Evolutionary conservation across 2,888 invertebrate species (phyloP), one percentile per base, ranked within the genome.

Genomic region (Cerceris ruficornis): DNA sequence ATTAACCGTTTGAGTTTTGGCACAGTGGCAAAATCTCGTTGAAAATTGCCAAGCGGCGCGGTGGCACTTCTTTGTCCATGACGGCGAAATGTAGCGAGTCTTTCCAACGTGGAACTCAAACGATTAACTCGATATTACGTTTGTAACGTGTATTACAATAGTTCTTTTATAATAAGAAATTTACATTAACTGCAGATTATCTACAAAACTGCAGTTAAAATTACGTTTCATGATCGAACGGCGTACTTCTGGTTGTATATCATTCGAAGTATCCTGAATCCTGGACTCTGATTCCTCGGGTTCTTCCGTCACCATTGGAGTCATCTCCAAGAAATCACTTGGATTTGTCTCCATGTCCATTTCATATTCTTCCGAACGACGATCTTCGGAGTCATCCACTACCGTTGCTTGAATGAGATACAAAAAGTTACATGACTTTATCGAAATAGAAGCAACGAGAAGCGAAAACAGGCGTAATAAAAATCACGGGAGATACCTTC

Each of bases 321-420:
- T 88, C 89, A 92, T 88, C 75, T 92, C 92, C 71, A 92, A 81
- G 68, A 92, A 92, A 60, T 92, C 92, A 54, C 91, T 92, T 0
- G 92, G 92, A 85, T 92, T 92, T 14, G 90, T 92, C 64, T 92
- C 92, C 92, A 92, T 92, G 71, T 92, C 92, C 91, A 92, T 90
- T 68, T 92, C 92, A 69, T 91, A 92, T 28, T 92, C 92, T 67
- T 92, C 92, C 5, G 91, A 92, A 71, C 90, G 91, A 55, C 87
- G 89, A 73, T 92, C 92, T 28, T 92, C 92, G 2, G 68, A 79
- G 17, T 83, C 83, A 28, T 85, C 79, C 42, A 77, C 41, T 15
- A 86, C 46, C 28, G 75, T 80, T 46, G 78, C 76, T 85, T 57
- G 2, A 13, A 7, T 14, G 7, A 52, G 7, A 52, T n/a, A 52